Evolutionary conservation across 37 sponge, comb jelly and placozoan genomes (phyloP), one percentile per base, ranked within the genome.

Genomic region (Axinella damicornis): DNA sequence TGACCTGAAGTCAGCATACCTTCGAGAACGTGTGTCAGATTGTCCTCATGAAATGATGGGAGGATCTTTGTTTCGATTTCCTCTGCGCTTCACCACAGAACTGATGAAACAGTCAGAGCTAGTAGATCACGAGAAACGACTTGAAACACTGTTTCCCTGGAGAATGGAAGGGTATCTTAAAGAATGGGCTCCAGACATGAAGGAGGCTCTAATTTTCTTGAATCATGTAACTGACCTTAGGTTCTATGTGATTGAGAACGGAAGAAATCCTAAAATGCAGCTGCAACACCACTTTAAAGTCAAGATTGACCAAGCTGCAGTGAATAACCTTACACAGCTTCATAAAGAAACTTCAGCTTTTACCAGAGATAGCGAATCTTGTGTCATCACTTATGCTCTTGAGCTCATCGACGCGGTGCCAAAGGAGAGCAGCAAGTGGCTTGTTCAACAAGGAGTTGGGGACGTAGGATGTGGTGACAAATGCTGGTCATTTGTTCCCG

Each of bases 41-140:
- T 76, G 62, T 31, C 61, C 77, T 28, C 33, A 18, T 20, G 77
- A 76, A 19, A 2, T 76, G 34, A 15, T 11, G 17, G 30, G 21
- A 28, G 86, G 86, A 28, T 78, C 86, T 22, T 41, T 85, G 41
- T 85, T 85, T 38, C 68, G 86, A 20, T 77, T 85, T 72, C 87
- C 87, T 22, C 79, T 86, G 2, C 53, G 87, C 22, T 65, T 63
- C 60, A 77, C 73, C 5, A 14, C 13, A 11, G 61, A 85, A n/a
- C n/a, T 77, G 38, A 41, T 85, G 12, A 16, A 36, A 28, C 22
- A n/a, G 13, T 85, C 78, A 17, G 32, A 65, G 21, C 46, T 85
- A 27, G 56, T 85, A 20, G 41, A 69, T 58, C 58, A 54, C 11
- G 57, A 34, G 18, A 81, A 35, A 21, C 52, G n/a, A 52, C 35